Percentiles rank a stretch among this genome's conserved stretches.
These are phyloP conservation scores for Equus quagga DNA, from an alignment of 2,113 vertebrate species.

Conservation along the genomic window DNA sequence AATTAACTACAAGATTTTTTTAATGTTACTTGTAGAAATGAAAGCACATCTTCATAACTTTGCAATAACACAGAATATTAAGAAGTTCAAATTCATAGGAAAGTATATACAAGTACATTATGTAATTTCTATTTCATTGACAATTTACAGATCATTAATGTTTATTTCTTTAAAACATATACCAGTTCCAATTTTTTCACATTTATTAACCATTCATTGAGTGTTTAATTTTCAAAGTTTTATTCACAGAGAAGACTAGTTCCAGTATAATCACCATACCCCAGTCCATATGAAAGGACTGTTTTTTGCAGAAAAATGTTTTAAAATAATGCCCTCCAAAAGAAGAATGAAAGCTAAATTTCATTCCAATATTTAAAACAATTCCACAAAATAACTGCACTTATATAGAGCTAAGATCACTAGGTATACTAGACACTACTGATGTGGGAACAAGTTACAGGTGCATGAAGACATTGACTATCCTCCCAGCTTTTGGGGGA, in stretches of 20 bases:
- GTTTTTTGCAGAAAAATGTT: neutral
- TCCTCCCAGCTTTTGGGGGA: neutral
- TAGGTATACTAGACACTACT: neutral
- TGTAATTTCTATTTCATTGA: neutral
- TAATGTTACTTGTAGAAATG: neutral
- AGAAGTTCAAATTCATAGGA: neutral
- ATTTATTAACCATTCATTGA: neutral
- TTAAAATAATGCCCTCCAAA: neutral
- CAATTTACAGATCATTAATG: neutral
- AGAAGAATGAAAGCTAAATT: neutral
- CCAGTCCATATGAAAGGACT: neutral
- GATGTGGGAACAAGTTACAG: neutral
- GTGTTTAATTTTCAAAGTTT: neutral
- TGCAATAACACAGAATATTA: neutral
- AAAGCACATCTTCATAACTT: neutral
- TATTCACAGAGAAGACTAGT: neutral
- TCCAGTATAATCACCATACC: neutral
- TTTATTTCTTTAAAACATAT: constrained; percentile 12
- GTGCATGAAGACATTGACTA: neutral
- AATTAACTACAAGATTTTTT: constrained; percentile 87
- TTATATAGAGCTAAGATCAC: neutral
- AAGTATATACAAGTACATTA: neutral
- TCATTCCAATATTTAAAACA: neutral
- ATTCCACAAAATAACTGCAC: neutral
- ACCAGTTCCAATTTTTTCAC: neutral